A percentile compares a stretch with the other conserved stretches of the same genome.
These are phyloP conservation scores for Corvus hawaiiensis DNA, from an alignment of 2,113 vertebrate species.

Conservation along the genomic window DNA sequence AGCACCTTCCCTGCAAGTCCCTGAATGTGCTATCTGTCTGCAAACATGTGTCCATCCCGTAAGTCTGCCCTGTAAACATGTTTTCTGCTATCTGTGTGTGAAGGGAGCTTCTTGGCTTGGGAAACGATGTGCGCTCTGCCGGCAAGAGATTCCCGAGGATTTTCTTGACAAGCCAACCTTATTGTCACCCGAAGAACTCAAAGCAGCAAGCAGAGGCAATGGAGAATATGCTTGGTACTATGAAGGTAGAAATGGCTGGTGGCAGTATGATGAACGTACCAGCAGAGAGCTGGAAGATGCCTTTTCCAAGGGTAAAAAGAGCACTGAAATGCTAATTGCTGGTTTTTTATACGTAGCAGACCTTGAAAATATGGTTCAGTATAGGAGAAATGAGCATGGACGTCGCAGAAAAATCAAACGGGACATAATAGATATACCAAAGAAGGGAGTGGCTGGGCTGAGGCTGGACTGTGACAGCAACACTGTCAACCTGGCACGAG, in stretches of 20 bases:
- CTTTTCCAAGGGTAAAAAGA: slow-evolving; percentile 89
- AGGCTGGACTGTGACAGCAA: slow-evolving; percentile 86
- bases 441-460: slow-evolving; percentile 95
- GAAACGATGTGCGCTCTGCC: slow-evolving; percentile 92
- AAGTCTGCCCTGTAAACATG: slow-evolving; percentile 91
- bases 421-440: slow-evolving; percentile 92
- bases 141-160: slow-evolving; percentile 94
- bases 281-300: slow-evolving; percentile 94
- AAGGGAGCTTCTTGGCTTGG: slow-evolving; percentile 98
- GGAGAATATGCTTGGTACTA: slow-evolving; percentile 96
- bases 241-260: slow-evolving; percentile 96
- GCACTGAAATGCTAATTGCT: slow-evolving; percentile 95
- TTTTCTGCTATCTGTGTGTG: slow-evolving; percentile 96
- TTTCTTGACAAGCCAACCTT: slow-evolving; percentile 93
- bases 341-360: slow-evolving; percentile 95
- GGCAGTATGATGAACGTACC: slow-evolving; percentile 96
- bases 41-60: slow-evolving; percentile 94
- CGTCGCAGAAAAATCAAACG: slow-evolving; percentile 94
- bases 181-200: slow-evolving; percentile 90
- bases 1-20: slow-evolving; percentile 78
- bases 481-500: slow-evolving; percentile 70
- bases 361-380: slow-evolving; percentile 97
- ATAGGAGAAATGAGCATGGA: slow-evolving; percentile 91
- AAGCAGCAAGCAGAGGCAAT: slow-evolving; percentile 80
- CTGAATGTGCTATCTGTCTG: slow-evolving; percentile 94